Evolutionary conservation across 92 coral and sea anemone genomes (phyloP).

Genomic region (Bergia sp.): DNA sequence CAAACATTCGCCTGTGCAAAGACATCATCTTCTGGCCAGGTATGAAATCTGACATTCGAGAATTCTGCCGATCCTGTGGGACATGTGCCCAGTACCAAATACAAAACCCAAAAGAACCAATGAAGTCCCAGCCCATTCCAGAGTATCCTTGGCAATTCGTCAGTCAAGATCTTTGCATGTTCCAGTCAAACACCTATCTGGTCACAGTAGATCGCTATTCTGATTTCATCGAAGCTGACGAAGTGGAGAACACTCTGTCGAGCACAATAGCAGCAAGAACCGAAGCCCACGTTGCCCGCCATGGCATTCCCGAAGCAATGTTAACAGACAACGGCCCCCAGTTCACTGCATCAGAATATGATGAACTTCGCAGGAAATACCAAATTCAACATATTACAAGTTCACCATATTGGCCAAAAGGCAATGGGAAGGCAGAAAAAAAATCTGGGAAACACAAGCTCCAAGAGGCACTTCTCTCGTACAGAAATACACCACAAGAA

Average conservation of each 20-base stretch:
- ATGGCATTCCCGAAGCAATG: slow-evolving; percentile 35
- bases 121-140: slow-evolving; percentile 51
- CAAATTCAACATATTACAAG: slow-evolving; percentile 16
- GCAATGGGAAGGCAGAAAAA: slow-evolving; percentile 50
- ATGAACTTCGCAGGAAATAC: slow-evolving; percentile 23
- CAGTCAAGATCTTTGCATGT: slow-evolving; percentile 45
- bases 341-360: slow-evolving; percentile 44
- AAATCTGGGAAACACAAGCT: slow-evolving; percentile 34
- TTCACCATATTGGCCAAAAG: slow-evolving; percentile 50
- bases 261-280: slow-evolving; percentile 35
- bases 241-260: slow-evolving; percentile 43
- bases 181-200: slow-evolving; percentile 38
- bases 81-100: slow-evolving; percentile 53
- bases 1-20: slow-evolving; percentile 44
- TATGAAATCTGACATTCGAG: slow-evolving; percentile 27
- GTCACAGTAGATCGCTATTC: slow-evolving; percentile 47
- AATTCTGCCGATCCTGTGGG: slow-evolving; percentile 47
- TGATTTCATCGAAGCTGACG: slow-evolving; percentile 47
- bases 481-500: slow-evolving; percentile 44
- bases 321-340: slow-evolving; percentile 54
- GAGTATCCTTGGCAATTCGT: slow-evolving; percentile 55
- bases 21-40: slow-evolving; percentile 48
- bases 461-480: background rate
- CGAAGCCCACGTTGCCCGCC: slow-evolving; percentile 45
- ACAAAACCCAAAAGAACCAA: slow-evolving; percentile 46